These are phyloP conservation scores for Alosa alosa DNA, from an alignment of 2,113 vertebrate genomes.

Conservation along the genomic window DNA sequence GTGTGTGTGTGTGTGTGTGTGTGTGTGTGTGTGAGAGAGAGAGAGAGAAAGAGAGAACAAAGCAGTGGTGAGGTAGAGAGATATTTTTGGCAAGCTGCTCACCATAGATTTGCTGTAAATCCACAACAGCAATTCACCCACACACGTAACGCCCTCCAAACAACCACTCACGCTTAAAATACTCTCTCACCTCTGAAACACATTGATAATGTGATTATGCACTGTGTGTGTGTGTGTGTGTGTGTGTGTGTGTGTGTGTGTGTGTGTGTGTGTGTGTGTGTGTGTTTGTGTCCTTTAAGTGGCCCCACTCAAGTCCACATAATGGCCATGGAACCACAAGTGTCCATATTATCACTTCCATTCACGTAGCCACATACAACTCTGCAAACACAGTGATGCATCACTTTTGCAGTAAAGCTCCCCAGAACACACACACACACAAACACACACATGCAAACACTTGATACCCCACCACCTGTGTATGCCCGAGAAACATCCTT, in stretches of 20 bases:
- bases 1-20: not conserved
- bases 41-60: not conserved
- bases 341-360: not conserved
- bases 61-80: not conserved
- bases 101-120: not conserved
- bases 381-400: not conserved
- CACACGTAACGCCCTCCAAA: not conserved
- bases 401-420: not conserved
- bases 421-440: constrained; percentile 37
- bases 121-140: not conserved
- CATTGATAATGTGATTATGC: not conserved
- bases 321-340: not conserved
- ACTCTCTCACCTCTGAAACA: not conserved
- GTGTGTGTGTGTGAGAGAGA: not conserved
- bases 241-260: not conserved
- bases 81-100: not conserved
- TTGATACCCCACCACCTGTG: not conserved
- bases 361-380: not conserved
- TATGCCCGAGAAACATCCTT: not conserved
- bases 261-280: not conserved
- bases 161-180: not conserved
- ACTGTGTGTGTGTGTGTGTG: not conserved
- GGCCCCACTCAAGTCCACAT: not conserved
- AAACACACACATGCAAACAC: not conserved
- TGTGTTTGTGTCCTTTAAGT: not conserved